These are phyloP conservation scores for Rhyzopertha dominica DNA, from an alignment of 1,140 invertebrate genomes.

Conservation along the genomic window DNA sequence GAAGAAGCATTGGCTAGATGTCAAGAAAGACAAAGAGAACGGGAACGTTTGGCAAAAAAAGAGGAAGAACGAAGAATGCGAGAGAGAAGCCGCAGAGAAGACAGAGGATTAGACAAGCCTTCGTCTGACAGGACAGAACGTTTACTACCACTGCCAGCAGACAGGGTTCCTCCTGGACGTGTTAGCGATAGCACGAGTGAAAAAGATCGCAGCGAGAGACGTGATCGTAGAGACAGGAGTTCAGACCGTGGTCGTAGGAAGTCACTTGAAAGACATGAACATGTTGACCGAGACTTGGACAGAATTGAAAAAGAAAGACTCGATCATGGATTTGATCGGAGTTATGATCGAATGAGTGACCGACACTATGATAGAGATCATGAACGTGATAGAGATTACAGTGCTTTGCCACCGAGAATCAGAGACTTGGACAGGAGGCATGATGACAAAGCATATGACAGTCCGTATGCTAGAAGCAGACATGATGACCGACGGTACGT, in stretches of 20 bases:
- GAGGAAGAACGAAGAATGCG: slow-evolving; percentile 39
- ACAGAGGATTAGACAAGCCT: slow-evolving; percentile 43
- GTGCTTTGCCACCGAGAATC: slow-evolving; percentile 16
- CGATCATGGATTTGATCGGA: slow-evolving; percentile 24
- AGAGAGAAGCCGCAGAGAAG: slow-evolving; percentile 36
- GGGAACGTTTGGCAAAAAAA: slow-evolving; percentile 45
- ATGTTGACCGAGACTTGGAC: slow-evolving; percentile 24
- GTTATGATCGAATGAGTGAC: slow-evolving; percentile 20
- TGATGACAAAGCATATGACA: slow-evolving; percentile 40
- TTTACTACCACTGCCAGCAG: slow-evolving; percentile 37
- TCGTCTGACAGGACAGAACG: slow-evolving; percentile 36
- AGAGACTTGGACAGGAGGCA: slow-evolving; percentile 26
- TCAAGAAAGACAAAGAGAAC: slow-evolving; percentile 56
- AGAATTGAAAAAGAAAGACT: slow-evolving; percentile 13
- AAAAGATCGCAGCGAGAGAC: slow-evolving; percentile 26
- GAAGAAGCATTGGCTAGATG: slow-evolving; percentile 54
- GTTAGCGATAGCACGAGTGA: slow-evolving; percentile 33
- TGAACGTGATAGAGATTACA: slow-evolving; percentile 19
- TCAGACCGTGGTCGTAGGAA: slow-evolving; percentile 24
- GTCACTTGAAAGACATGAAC: slow-evolving; percentile 31
- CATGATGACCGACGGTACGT: slow-evolving; percentile 38
- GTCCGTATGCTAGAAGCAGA: slow-evolving; percentile 35
- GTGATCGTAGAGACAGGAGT: slow-evolving; percentile 22
- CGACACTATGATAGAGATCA: slow-evolving; percentile 20
- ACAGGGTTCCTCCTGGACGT: slow-evolving; percentile 35